A percentile compares a stretch with the other conserved stretches of the same genome.
Evolutionary conservation across 2,113 vertebrate species (phyloP).

Genomic region (Hippolais icterina): DNA sequence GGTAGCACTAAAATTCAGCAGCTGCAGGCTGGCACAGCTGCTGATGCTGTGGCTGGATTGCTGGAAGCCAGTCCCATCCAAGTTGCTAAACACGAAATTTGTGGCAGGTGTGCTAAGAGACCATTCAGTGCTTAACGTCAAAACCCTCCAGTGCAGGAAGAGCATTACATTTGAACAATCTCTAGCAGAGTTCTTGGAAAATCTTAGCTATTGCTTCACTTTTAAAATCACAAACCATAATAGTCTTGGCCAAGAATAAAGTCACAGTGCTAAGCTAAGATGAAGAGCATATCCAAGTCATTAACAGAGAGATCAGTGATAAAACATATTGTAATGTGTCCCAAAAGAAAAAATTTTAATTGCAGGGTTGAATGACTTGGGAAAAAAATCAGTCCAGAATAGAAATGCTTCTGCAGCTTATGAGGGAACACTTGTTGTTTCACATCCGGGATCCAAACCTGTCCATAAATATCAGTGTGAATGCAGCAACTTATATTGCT

Average conservation of each 20-base stretch:
- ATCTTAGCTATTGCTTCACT: neutral
- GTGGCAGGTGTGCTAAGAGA: neutral
- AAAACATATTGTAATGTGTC: neutral
- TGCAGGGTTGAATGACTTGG: neutral
- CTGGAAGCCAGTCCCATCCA: neutral
- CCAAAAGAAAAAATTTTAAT: neutral
- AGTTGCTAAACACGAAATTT: neutral
- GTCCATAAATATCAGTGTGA: neutral
- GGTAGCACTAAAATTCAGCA: neutral
- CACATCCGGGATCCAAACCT: neutral
- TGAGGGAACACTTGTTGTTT: neutral
- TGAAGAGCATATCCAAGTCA: neutral
- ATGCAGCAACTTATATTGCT: neutral
- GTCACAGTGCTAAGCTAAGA: neutral
- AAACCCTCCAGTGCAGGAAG: neutral
- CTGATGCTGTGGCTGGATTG: neutral
- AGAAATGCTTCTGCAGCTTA: neutral
- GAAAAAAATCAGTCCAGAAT: neutral
- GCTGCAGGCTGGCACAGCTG: slow-evolving; percentile 1
- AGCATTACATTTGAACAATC: neutral
- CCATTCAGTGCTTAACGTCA: neutral
- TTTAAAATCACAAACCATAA: neutral
- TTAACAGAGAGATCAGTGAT: neutral
- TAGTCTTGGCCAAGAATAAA: neutral
- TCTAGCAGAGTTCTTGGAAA: neutral